Base-by-base conservation (phyloP, 2,888 invertebrate genomes). In the Hypomecis atomaria region DNA sequence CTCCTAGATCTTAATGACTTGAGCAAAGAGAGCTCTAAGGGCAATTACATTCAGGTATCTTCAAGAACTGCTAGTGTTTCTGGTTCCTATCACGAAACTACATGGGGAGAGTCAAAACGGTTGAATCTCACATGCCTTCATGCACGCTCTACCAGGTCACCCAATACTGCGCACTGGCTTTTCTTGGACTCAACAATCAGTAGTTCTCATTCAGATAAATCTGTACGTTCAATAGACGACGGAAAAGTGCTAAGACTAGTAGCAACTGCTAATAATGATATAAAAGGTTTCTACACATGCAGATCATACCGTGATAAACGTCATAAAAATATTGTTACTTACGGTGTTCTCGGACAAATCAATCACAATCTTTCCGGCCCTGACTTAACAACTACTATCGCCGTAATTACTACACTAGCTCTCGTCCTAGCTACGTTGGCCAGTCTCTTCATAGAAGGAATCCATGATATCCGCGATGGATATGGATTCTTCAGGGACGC, bases 91-190 rank as follows among this genome's bases (percentile, higher is more conserved):
- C 82, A 89, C 49, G 92, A 92, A 81, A 86, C 80, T 13, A 77
- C 79, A 53, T 91, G 90, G 91, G 88, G 89, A 3, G 80, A 76
- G 62, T 88, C 89, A 0, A 86, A 87, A 44, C 76, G 71, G 34
- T 71, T 92, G n/a, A 92, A 91, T 73, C 71, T 92, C 50, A 87
- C 89, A 33, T 92, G 92, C 66, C 78, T 92, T 5, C 88, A 90
- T 67, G 81, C 88, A 8, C 80, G 87, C 63, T 77, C 73, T 10
- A 57, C 66, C n/a, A 74, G 76, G 36, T 78, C 81, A 10, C 78
- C 81, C 4, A 79, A 81, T 50, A 62, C 73, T 33, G 88, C 90
- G 3, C 78, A 83, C 54, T 92, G 92, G 91, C 71, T 90, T 13
- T 84, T 77, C 64, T 78, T 90, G 59, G 91, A 92, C 65, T 84